Percentiles rank a stretch among this genome's conserved stretches.
Evolutionary conservation across 2,797 vertebrate genomes (phyloP).

Genomic region (Ambastaia sidthimunki): DNA sequence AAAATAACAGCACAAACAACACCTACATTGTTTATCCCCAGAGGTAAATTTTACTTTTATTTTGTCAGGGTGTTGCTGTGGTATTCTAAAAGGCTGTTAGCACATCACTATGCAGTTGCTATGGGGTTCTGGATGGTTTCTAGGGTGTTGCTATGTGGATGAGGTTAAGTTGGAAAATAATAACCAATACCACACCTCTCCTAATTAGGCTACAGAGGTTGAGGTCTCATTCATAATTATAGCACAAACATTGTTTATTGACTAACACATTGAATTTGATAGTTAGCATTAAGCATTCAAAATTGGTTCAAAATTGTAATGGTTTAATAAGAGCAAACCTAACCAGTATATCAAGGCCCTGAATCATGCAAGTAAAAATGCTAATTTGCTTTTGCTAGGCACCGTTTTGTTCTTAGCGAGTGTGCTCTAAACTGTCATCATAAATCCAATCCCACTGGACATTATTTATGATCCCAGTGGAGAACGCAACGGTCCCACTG

Average conservation of each 20-base stretch:
- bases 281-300: background rate
- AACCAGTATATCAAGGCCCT: background rate
- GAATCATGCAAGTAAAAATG: background rate
- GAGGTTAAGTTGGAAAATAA: too few species aligned
- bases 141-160: too few species aligned
- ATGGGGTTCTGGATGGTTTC: too few species aligned
- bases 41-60: too few species aligned
- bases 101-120: too few species aligned
- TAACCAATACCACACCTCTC: too few species aligned
- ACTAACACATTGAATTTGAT: background rate
- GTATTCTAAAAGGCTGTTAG: too few species aligned
- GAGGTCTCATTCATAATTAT: background rate
- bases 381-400: background rate
- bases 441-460: conserved; percentile 56
- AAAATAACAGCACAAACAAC: too few species aligned
- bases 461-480: conserved; percentile 56
- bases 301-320: too few species aligned
- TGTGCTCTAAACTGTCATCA: background rate
- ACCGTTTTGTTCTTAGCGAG: background rate
- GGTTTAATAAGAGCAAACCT: background rate
- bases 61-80: too few species aligned
- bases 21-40: too few species aligned
- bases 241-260: background rate
- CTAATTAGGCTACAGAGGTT: background rate
- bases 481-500: conserved; percentile 24